These are phyloP conservation scores for Centruroides sculpturatus DNA, from an alignment of 1,140 invertebrate species.

Conservation along the genomic window DNA sequence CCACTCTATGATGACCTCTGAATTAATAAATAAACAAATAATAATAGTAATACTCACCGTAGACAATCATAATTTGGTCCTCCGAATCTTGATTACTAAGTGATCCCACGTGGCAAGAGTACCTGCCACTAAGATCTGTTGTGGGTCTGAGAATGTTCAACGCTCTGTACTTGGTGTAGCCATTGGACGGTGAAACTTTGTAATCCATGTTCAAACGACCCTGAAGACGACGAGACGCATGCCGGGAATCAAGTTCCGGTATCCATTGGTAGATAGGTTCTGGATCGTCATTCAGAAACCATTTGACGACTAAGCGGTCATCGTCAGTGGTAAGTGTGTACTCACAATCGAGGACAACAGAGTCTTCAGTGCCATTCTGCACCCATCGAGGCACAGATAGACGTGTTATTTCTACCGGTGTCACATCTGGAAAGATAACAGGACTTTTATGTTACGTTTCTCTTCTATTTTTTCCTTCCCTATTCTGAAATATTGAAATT, in stretches of 20 bases:
- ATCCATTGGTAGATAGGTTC: conserved; percentile 68
- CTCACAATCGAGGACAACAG: conserved; percentile 58
- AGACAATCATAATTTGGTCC: conserved; percentile 16
- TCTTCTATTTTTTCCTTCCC: no score
- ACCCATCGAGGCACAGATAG: conserved; percentile 50
- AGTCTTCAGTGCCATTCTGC: conserved; percentile 43
- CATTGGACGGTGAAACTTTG: conserved; percentile 36
- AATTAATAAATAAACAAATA: not conserved
- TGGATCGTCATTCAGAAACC: conserved; percentile 52
- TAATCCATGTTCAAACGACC: conserved; percentile 52
- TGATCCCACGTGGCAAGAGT: conserved; percentile 19
- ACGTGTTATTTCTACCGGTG: conserved; percentile 42
- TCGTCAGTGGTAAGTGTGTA: conserved; percentile 42
- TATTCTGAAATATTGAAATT: no score
- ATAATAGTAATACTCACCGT: conserved; percentile 13
- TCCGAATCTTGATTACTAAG: conserved; percentile 16
- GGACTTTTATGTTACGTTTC: no score
- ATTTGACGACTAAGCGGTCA: conserved; percentile 53
- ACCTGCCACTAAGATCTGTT: conserved; percentile 35
- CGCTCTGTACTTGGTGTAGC: conserved; percentile 52
- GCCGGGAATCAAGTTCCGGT: conserved; percentile 39
- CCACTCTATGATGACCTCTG: not conserved
- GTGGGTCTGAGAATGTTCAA: conserved; percentile 54
- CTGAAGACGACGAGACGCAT: conserved; percentile 42
- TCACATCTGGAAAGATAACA: no score